These are phyloP conservation scores for Esperia sulphurella DNA, from an alignment of 2,888 invertebrate species.

Conservation along the genomic window DNA sequence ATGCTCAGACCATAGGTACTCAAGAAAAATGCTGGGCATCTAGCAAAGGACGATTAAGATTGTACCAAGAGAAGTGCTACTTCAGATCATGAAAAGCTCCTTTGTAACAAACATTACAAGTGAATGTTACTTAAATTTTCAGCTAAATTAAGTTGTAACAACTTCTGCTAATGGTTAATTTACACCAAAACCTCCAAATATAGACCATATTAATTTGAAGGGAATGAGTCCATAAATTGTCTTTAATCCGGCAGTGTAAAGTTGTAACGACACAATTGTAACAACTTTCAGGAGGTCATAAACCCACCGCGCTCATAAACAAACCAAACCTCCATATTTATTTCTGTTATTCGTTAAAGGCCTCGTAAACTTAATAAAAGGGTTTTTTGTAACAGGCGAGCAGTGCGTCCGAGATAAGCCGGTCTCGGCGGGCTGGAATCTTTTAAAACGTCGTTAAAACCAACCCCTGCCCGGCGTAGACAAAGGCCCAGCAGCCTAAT, in stretches of 20 bases:
- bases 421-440: conserved; percentile 62
- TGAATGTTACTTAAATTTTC: too few species aligned
- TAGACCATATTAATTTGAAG: too few species aligned
- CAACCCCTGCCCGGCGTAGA: conserved; percentile 64
- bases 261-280: conserved; percentile 42
- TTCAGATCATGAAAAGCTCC: too few species aligned
- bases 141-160: too few species aligned
- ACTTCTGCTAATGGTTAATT: too few species aligned
- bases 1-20: too few species aligned
- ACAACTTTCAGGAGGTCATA: conserved; percentile 53
- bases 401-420: conserved; percentile 72
- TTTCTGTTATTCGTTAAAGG: conserved; percentile 75
- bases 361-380: conserved; percentile 75
- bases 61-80: too few species aligned
- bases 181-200: too few species aligned
- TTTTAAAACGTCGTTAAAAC: conserved; percentile 78
- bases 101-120: too few species aligned
- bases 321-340: conserved; percentile 68
- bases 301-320: conserved; percentile 38
- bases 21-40: too few species aligned
- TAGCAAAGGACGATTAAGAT: too few species aligned
- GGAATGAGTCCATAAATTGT: conserved; percentile 8
- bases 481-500: conserved; percentile 72
- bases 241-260: not conserved
- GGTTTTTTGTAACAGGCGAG: conserved; percentile 69